Evolutionary conservation across 92 coral and sea anemone species (phyloP).

Genomic region (Anthopleura xanthogrammica): DNA sequence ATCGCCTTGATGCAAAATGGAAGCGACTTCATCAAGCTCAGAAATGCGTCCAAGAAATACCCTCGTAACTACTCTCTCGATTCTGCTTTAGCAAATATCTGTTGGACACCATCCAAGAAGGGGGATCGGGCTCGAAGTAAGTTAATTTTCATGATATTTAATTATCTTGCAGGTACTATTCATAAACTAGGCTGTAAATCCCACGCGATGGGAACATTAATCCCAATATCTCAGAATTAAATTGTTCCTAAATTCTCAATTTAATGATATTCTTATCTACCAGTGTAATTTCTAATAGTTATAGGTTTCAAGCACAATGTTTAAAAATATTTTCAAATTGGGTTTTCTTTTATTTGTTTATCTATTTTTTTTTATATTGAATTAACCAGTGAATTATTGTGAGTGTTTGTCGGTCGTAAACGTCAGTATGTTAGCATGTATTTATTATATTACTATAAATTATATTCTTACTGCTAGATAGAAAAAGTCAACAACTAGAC

Average conservation of each 20-base stretch:
- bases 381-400: no score
- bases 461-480: not conserved
- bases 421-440: not conserved
- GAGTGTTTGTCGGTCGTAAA: no score
- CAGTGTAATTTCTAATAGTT: no score
- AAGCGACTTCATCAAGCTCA: conserved; percentile 60
- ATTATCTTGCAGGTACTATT: not conserved
- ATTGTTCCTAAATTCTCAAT: no score
- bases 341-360: no score
- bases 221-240: no score
- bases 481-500: not conserved
- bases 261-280: no score
- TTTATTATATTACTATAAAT: not conserved
- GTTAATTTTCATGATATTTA: not conserved
- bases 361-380: no score
- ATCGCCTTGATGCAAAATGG: conserved; percentile 68
- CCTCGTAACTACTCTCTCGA: conserved; percentile 65
- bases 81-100: conserved; percentile 41
- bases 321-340: no score
- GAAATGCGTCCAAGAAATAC: conserved; percentile 71
- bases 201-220: not conserved
- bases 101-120: conserved; percentile 82
- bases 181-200: not conserved
- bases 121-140: conserved; percentile 80
- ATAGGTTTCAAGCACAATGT: no score